Conservation (phyloP, 2,113 vertebrate species). For the Vulpes lagopus region DNA sequence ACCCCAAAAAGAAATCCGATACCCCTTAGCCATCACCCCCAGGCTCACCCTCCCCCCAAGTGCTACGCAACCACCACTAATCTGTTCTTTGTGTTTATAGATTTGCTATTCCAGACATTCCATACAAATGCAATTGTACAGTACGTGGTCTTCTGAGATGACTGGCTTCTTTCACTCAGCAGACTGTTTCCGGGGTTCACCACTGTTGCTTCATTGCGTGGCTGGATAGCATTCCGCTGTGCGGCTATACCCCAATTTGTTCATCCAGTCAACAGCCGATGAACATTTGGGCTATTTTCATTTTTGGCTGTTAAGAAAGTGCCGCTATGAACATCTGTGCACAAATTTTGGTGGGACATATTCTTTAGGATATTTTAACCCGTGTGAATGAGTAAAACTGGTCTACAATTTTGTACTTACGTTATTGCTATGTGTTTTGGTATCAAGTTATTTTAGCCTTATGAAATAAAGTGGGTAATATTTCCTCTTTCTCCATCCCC, state of each 20-base stretch:
- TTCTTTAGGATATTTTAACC: background rate
- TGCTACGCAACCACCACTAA: background rate
- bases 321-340: background rate
- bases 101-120: background rate
- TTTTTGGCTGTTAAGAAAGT: background rate
- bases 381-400: background rate
- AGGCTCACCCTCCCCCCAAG: background rate
- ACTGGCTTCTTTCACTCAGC: background rate
- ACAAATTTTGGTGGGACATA: background rate
- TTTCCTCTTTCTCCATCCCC: background rate
- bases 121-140: background rate
- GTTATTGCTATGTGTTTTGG: background rate
- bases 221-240: background rate
- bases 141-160: background rate
- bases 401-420: background rate
- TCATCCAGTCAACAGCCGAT: background rate
- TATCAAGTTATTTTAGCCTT: background rate
- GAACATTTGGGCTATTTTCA: background rate
- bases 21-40: background rate
- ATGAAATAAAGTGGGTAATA: background rate
- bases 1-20: background rate
- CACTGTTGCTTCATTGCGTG: background rate
- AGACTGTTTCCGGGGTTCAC: background rate
- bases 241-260: background rate
- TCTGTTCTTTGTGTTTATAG: background rate